Base-by-base conservation (phyloP, 2,797 vertebrate genomes). In the Rhinichthys osculus region DNA sequence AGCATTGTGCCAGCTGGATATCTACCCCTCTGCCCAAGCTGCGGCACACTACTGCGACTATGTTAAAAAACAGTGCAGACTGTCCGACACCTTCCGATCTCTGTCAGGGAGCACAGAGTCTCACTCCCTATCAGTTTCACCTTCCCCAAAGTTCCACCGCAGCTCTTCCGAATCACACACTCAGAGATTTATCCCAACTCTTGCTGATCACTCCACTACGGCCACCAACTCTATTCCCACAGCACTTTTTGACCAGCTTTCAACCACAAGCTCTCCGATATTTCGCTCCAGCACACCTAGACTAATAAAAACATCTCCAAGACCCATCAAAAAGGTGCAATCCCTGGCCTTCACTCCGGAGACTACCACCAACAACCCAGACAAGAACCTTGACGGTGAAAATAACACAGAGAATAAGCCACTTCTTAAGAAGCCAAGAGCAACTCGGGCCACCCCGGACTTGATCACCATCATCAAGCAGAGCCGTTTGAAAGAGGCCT, bases 1-100 rank as follows among this genome's bases (percentile, higher is more conserved):
- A 86, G 92, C 92, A 85, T 84, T 99, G 83, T 99, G 98, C 91
- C 98, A 99, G 91, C 91, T 99, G 87, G 97, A 99, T 90, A 94
- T 99, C 78, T 97, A 99, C 94, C 97, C 97, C 52, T 96, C 96
- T 44, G 95, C 96, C 71, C 95, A 96, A 94, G 97, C 96, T 86
- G 96, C 96, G 90, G 93, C 94, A 40, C 94, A 96, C 92, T 99
- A 99, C 91, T 99, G 98, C 92, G 94, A 94, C 92, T 96, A 96
- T 33, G 92, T 98, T 92, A 98, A 95, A 91, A 96, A 96, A 93
- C 97, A 96, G 87, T 99, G 98, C 93, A 95, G 92, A 89, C 96
- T 93, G 88, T 95, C 97, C 59, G 97, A 98, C 92, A 97, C 96
- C 0, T 95, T 96, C 83, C 96, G 96, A 95, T 96, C 94, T 90